Conservation (phyloP, 2,888 invertebrate genomes). For the Mechanitis mazaeus region DNA sequence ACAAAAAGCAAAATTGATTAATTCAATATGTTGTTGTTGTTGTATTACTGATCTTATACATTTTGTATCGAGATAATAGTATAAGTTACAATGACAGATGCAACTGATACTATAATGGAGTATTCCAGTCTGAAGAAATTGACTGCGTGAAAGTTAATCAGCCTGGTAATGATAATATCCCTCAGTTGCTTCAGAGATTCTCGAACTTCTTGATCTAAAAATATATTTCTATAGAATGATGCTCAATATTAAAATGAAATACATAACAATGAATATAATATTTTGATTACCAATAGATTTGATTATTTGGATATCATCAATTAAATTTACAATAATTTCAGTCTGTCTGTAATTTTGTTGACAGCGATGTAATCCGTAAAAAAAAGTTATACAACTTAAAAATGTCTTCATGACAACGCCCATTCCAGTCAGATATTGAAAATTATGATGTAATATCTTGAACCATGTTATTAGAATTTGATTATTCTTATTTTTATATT, state of each 20-base stretch:
- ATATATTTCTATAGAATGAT: background rate
- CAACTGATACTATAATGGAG: conserved; percentile 46
- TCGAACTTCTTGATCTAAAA: conserved; percentile 41
- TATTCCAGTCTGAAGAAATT: conserved; percentile 52
- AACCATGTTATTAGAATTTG: too few relatives aligned
- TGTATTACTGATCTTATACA: conserved; percentile 2
- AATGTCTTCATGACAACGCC: conserved; percentile 5
- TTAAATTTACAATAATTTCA: conserved; percentile 20
- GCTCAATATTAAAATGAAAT: background rate
- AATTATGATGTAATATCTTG: too few relatives aligned
- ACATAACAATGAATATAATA: too few relatives aligned
- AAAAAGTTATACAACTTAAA: background rate
- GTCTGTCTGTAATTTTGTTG: conserved; percentile 22
- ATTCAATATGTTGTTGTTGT: too few relatives aligned
- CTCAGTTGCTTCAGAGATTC: conserved; percentile 41
- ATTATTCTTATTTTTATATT: too few relatives aligned
- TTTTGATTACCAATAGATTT: conserved; percentile 22
- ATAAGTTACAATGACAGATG: conserved; percentile 57
- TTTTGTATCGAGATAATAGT: conserved; percentile 59
- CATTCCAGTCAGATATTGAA: background rate
- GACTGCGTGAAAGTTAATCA: conserved; percentile 51
- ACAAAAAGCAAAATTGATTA: too few relatives aligned
- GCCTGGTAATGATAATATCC: conserved; percentile 42
- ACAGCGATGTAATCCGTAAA: conserved; percentile 11
- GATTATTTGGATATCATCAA: conserved; percentile 23